phyloP scores from a whole-genome alignment of 2,113 vertebrate species.

The Peromyscus maniculatus region DNA sequence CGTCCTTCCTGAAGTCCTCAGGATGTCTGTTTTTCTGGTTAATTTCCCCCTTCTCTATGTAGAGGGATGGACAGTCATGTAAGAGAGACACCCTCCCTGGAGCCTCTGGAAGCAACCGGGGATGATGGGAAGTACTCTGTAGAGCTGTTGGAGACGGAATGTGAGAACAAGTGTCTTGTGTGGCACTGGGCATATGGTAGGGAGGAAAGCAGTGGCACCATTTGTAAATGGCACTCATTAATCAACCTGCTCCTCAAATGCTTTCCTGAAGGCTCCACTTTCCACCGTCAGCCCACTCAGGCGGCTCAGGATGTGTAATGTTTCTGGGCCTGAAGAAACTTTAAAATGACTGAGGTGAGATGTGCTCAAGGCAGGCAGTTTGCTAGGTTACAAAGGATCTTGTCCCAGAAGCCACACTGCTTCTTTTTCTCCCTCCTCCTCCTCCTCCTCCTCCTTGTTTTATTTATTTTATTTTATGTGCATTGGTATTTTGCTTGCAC shows the following conservation, averaged over 20 bases:
- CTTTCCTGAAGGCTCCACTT: background rate
- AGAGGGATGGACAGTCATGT: background rate
- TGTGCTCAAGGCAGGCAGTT: background rate
- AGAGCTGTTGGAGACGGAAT: background rate
- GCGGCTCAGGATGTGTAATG: background rate
- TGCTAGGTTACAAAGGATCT: background rate
- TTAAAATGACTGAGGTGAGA: background rate
- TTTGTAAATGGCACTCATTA: background rate
- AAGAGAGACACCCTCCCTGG: background rate
- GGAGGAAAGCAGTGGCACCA: background rate
- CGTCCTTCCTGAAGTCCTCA: conserved; percentile 33
- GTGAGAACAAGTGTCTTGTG: no score
- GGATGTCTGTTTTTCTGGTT: background rate
- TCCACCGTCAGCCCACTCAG: background rate
- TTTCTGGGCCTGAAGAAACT: background rate
- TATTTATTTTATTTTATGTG: no score
- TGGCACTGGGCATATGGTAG: background rate
- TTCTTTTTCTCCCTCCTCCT: background rate
- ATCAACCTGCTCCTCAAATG: background rate
- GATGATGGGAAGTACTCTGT: background rate
- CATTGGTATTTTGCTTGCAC: no score
- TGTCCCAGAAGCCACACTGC: background rate
- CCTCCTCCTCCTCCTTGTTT: no score
- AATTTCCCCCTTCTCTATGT: background rate
- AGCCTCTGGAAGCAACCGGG: background rate